Base-by-base conservation (phyloP, 2,113 vertebrate species). In the Silurus glanis region DNA sequence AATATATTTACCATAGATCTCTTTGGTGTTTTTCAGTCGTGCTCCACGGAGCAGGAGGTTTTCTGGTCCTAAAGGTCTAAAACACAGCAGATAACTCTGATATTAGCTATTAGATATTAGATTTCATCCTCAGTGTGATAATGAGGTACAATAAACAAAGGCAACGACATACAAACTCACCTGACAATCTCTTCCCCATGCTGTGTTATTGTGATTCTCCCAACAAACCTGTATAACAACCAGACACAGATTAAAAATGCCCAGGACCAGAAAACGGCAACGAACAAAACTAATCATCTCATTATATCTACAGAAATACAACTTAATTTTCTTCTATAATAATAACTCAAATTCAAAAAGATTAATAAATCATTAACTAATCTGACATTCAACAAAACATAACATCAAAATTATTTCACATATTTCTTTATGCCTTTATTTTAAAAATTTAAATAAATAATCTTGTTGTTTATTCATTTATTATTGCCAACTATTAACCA, bases 11-110 rank as follows among this genome's bases (percentile, higher is more conserved):
- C 98, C 98, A 93, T 96, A 99, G 92, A 99, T 98, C 95, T 99
- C 97, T 96, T 96, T 99, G 93, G 97, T 97, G 93, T 99, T 99
- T 96, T 99, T 99, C 90, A 99, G 94, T 94, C 98, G 96, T 91
- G 98, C 97, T 92, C 98, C 98, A 90, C 98, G 96, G 92, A 99
- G 97, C 92, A 99, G 95, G 87, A 99, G 94, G 93, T 97, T 99
- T 94, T 99, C 98, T 86, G 97, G 97, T 72, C 97, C 98, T 88
- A 99, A 94, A 56, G 98, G 96, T 93, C 98, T 99, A 79, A 37
- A 94, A 85, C 56, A 14, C 61, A 71, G 64, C 75, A 64, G 23
- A 86, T 12, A 37, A 80, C 28, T 23, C 28, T 61, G 56, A 28
- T 61, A 45, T 61, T 6, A 80, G 17, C 78, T 28, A 13, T 8